These are phyloP conservation scores for Hippoglossus hippoglossus DNA, from an alignment of 2,797 vertebrate genomes.

Conservation along the genomic window DNA sequence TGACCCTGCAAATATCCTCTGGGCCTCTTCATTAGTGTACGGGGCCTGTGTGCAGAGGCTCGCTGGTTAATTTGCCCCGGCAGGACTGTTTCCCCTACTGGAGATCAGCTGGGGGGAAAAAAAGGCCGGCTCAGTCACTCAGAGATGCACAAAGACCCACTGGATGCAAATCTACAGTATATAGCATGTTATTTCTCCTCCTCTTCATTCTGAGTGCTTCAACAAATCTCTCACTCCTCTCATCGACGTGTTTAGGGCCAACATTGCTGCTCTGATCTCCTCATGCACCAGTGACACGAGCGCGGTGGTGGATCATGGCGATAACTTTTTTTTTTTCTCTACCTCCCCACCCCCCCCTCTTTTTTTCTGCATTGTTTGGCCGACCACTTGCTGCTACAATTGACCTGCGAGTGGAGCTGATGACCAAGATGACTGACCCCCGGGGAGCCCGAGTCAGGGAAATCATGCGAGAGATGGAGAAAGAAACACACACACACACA, in stretches of 20 bases:
- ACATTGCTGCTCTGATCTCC: slow-evolving; percentile 72
- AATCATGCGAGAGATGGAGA: slow-evolving; percentile 79
- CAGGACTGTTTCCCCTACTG: slow-evolving; percentile 73
- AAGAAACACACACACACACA: slow-evolving; percentile 49
- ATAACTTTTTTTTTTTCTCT: slow-evolving; percentile 38
- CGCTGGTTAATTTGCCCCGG: slow-evolving; percentile 83
- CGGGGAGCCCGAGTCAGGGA: slow-evolving; percentile 73
- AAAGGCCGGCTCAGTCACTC: slow-evolving; percentile 55
- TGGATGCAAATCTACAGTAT: slow-evolving; percentile 62
- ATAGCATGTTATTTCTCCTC: slow-evolving; percentile 54
- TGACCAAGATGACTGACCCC: slow-evolving; percentile 81
- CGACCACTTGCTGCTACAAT: slow-evolving; percentile 82
- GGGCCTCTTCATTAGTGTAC: slow-evolving; percentile 85
- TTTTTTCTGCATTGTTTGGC: slow-evolving; percentile 79
- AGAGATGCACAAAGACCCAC: slow-evolving; percentile 44
- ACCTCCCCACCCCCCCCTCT: background rate
- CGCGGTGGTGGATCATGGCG: slow-evolving; percentile 55
- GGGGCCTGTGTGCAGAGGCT: slow-evolving; percentile 78
- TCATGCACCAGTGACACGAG: slow-evolving; percentile 69
- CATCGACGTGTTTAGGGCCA: slow-evolving; percentile 75
- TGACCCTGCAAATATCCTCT: slow-evolving; percentile 88
- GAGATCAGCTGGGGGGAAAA: slow-evolving; percentile 54
- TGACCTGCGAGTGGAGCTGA: slow-evolving; percentile 81
- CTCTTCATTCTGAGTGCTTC: slow-evolving; percentile 70
- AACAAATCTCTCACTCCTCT: slow-evolving; percentile 68